A percentile compares a stretch with the other conserved stretches of the same genome.
Conservation (phyloP, 2,113 vertebrate species). For the Ctenomys sociabilis region DNA sequence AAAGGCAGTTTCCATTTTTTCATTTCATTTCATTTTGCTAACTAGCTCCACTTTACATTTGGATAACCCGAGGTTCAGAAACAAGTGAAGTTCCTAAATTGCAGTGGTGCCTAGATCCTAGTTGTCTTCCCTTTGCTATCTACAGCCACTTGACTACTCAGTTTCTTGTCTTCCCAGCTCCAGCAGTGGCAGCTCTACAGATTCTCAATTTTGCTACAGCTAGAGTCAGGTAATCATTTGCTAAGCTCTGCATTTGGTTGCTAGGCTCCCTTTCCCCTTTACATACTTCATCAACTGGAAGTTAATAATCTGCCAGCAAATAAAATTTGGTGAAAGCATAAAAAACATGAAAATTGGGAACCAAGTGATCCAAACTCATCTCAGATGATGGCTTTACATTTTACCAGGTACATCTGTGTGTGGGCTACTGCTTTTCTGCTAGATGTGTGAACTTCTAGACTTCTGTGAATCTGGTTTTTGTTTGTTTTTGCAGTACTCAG, state of each 20-base stretch:
- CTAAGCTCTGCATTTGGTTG: conserved; percentile 80
- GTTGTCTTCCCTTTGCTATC: neutral
- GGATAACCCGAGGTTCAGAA: neutral
- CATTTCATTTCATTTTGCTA: neutral
- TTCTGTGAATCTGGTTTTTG: neutral
- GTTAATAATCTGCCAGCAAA: conserved; percentile 81
- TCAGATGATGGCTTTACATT: neutral
- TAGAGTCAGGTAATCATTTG: conserved; percentile 77
- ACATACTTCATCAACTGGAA: conserved; percentile 72
- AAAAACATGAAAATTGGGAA: conserved; percentile 56
- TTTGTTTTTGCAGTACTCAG: too few species aligned
- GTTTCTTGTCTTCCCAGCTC: conserved; percentile 8
- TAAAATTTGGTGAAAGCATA: conserved; percentile 70
- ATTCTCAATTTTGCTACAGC: conserved; percentile 81
- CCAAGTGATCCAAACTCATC: conserved; percentile 14
- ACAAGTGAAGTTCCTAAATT: conserved; percentile 1
- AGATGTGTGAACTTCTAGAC: neutral
- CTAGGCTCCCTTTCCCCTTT: conserved; percentile 70
- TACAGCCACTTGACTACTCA: neutral
- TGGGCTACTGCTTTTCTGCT: neutral
- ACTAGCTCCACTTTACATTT: conserved; percentile 1
- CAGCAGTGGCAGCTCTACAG: conserved; percentile 68
- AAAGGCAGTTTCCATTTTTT: conserved; percentile 35
- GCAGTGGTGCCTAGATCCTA: neutral
- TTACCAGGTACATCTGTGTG: neutral